Evolutionary conservation across 2,113 vertebrate species (phyloP).

Genomic region (Apeltes quadracus): DNA sequence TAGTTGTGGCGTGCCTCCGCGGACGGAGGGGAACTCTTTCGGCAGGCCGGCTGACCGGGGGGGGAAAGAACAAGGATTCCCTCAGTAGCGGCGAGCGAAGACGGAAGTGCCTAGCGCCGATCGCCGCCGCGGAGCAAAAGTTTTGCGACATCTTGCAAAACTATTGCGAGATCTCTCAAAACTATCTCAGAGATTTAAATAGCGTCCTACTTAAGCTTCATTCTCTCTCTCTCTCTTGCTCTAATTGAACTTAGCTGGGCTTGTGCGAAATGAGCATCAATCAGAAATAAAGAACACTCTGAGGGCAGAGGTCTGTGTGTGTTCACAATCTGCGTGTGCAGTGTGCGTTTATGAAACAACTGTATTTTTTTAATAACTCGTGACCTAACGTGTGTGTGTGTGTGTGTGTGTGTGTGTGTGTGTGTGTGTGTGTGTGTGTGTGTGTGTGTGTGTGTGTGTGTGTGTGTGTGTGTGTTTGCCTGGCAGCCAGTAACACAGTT

Average conservation of each 20-base stretch:
- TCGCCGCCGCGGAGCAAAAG: no score
- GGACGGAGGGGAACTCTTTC: no score
- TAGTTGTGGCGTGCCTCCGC: no score
- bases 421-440: constrained; percentile 3
- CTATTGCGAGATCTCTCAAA: no score
- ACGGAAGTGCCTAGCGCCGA: no score
- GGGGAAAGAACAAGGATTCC: no score
- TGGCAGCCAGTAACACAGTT: constrained; percentile 11
- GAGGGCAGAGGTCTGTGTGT: constrained; percentile 53
- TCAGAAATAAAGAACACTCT: constrained; percentile 61
- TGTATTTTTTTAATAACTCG: constrained; percentile 9
- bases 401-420: constrained; percentile 5
- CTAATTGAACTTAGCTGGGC: constrained; percentile 74
- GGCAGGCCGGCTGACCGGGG: no score
- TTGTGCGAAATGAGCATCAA: constrained; percentile 72
- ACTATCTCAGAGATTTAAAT: no score
- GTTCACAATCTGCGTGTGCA: constrained; percentile 12
- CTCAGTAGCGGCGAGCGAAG: no score
- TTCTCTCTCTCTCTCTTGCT: constrained; percentile 46
- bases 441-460: constrained; percentile 16
- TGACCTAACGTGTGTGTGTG: constrained; percentile 8
- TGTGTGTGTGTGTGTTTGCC: neutral
- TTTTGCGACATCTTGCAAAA: no score
- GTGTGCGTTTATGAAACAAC: constrained; percentile 1
- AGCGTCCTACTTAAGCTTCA: constrained; percentile 54